Base-by-base conservation (phyloP, 1,140 invertebrate species). In the Amyelois transitella region DNA sequence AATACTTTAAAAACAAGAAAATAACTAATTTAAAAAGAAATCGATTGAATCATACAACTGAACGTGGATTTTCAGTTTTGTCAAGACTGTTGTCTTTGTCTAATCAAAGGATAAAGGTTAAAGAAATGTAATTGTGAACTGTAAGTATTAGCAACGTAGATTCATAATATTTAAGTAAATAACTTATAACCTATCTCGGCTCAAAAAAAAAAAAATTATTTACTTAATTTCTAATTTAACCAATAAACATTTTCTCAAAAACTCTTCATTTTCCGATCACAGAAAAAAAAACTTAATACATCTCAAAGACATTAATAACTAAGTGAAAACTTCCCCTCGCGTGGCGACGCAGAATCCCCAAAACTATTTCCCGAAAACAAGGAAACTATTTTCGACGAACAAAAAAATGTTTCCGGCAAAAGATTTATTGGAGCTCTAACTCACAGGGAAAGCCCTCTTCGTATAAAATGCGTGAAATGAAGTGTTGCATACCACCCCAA, bases 401-500 rank as follows among this genome's bases (percentile, higher is more conserved):
- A 85, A 85, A 85, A 71, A 86, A 87, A 74, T 77, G 66, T 73
- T 79, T 85, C 80, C 81, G 72, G 55, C 49, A 51, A 12, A 78
- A 87, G 84, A 87, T 87, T 87, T 87, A 87, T 85, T 63, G 69
- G 62, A 63, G 53, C 62, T 65, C 68, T 70, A 63, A 64, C 59
- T 64, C 69, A 72, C 66, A 67, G 64, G 45, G 43, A 51, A 53
- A 64, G 61, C 72, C 62, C 53, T 53, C 69, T 69, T 60, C 66
- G 71, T 64, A 80, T 84, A 83, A 86, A 84, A 76, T 65, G 83
- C 81, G 81, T 81, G 78, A 86, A 86, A 86, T 84, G 83, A 81
- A 75, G 77, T 86, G 79, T 81, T 81, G 72, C 77, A 14, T 38
- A 14, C 73, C 64, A 51, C 62, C 50, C 53, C 59, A 58, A 51